Base-by-base conservation (phyloP, 2,113 vertebrate species). In the Poeciliopsis prolifica region DNA sequence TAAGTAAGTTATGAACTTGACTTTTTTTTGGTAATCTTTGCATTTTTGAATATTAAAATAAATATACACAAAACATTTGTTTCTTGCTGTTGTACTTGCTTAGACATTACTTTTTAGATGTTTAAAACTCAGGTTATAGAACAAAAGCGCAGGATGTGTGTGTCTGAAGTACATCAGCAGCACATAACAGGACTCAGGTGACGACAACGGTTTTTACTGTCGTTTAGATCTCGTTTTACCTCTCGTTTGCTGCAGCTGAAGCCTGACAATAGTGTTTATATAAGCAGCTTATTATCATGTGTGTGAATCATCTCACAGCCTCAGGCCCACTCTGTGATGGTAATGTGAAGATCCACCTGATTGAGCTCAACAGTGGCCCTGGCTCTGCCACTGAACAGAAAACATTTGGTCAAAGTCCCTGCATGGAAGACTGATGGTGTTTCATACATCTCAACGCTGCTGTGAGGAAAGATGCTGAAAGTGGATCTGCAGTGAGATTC, bases 251-350 rank as follows among this genome's bases (percentile, higher is more conserved):
- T 67, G 72, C 79, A 74, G 74, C 83, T 73, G 60, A 86, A 42
- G 31, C 72, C 70, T 72, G 84, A 78, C 66, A 31, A 44, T 29
- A 79, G 61, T 82, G 87, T 91, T 90, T 89, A 86, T 77, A 87
- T 80, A 85, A 88, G 70, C 58, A 67, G 71, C 74, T 83, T 91
- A 85, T 87, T 81, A 79, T 66, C 71, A 61, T 80, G 72, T 75
- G 65, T 76, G 64, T 80, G 83, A 87, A 81, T 88, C 80, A 80
- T 70, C 77, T 61, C 75, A 48, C 68, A 65, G 77, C 76, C 69
- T 37, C 51, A 19, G 40, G 75, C 80, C 35, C 84, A 78, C 83
- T 86, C 83, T 78, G 28, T 74, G 77, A 60, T 80, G 80, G 48
- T 78, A 87, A 83, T 80, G 77, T 75, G 70, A 80, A 83, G 78